Evolutionary conservation across 1,140 invertebrate genomes (phyloP).

Genomic region (Bombus polaris): DNA sequence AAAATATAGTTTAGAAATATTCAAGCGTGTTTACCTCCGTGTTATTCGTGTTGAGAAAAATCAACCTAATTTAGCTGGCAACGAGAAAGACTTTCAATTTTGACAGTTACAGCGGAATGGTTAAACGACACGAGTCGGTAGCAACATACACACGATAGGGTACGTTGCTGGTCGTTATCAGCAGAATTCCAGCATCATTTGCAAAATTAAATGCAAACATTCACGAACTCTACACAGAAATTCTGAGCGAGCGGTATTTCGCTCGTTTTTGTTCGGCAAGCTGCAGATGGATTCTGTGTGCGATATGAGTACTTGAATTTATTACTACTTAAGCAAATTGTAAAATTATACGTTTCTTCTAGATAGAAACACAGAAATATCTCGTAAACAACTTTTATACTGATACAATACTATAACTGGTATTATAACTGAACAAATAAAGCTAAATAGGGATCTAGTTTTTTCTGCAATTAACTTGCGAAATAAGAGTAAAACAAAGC

Average conservation of each 20-base stretch:
- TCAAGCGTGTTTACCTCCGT: no score
- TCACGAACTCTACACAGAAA: constrained; percentile 11
- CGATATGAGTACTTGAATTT: neutral
- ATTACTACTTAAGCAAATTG: neutral
- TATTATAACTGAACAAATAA: no score
- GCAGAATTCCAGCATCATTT: constrained; percentile 42
- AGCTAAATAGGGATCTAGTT: no score
- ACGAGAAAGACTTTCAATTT: neutral
- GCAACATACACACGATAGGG: neutral
- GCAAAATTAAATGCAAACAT: constrained; percentile 64
- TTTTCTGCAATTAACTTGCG: no score
- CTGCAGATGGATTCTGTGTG: neutral
- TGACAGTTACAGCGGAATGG: neutral
- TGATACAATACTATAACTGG: no score
- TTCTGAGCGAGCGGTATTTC: neutral
- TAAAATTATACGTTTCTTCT: no score
- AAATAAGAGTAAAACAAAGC: no score
- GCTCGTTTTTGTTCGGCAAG: neutral
- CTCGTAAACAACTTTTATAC: no score
- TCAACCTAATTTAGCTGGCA: no score
- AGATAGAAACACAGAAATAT: no score
- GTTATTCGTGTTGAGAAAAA: no score
- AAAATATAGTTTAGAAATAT: no score
- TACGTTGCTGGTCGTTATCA: constrained; percentile 10
- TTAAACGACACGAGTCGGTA: neutral